phyloP scores from a whole-genome alignment of 1,140 invertebrate genomes.

The Hestina assimilis region DNA sequence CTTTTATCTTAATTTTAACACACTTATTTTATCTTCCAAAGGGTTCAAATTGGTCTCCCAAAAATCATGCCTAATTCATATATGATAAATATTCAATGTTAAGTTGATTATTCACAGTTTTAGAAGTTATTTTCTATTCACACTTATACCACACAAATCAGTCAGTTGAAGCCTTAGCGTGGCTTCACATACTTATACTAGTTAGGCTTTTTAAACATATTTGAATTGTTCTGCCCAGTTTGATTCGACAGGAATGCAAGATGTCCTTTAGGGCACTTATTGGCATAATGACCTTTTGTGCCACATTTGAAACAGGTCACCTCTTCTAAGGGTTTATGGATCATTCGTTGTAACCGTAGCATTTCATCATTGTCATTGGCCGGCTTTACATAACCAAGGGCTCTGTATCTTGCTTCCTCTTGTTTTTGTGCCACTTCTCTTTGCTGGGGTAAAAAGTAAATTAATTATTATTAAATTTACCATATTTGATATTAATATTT shows the following conservation, averaged over 20 bases:
- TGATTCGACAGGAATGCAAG: slow-evolving; percentile 92
- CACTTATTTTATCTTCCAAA: no score
- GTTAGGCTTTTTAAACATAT: slow-evolving; percentile 60
- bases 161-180: slow-evolving; percentile 32
- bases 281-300: slow-evolving; percentile 99
- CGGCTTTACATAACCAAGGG: slow-evolving; percentile 70
- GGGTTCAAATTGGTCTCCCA: no score
- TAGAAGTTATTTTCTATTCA: background rate
- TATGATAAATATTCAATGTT: no score
- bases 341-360: slow-evolving; percentile 48
- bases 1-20: no score
- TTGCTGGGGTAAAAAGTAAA: slow-evolving; percentile 50
- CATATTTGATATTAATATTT: background rate
- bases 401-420: slow-evolving; percentile 73
- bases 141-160: background rate
- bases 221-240: slow-evolving; percentile 38
- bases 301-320: slow-evolving; percentile 99
- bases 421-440: slow-evolving; percentile 72
- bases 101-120: background rate
- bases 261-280: slow-evolving; percentile 98
- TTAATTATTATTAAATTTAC: slow-evolving; percentile 8
- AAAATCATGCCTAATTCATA: no score
- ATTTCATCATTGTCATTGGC: slow-evolving; percentile 50
- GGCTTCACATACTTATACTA: slow-evolving; percentile 62
- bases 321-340: slow-evolving; percentile 91